These are phyloP conservation scores for Orthosia gothica DNA, from an alignment of 2,888 invertebrate genomes.

Conservation along the genomic window DNA sequence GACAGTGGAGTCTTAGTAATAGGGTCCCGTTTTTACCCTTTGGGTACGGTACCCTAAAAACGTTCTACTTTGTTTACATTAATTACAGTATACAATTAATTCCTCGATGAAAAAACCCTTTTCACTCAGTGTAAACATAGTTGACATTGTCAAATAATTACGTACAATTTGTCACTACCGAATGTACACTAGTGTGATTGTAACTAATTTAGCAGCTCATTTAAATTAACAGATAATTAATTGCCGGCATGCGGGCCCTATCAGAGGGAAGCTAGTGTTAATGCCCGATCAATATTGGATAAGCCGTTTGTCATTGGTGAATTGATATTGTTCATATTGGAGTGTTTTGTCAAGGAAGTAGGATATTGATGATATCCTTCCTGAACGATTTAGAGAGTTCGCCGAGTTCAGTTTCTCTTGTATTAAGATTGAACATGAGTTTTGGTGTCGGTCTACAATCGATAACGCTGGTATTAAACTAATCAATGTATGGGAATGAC, in stretches of 20 bases:
- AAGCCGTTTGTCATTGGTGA: conserved; percentile 36
- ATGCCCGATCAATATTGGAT: conserved; percentile 43
- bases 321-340: conserved; percentile 35
- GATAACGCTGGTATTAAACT: too few relatives aligned
- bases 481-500: too few relatives aligned
- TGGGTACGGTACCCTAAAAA: too few relatives aligned
- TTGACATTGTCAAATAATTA: neutral
- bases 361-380: neutral
- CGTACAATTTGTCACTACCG: conserved; percentile 2
- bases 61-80: neutral
- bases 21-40: too few relatives aligned
- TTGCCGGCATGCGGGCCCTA: conserved; percentile 49
- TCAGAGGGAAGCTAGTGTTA: conserved; percentile 42
- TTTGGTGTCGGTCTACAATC: too few relatives aligned
- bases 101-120: neutral
- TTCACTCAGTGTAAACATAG: neutral
- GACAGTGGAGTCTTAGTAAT: too few relatives aligned
- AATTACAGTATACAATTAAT: neutral
- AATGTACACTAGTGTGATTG: conserved; percentile 20
- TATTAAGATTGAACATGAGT: too few relatives aligned
- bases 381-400: neutral
- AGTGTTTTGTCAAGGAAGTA: neutral
- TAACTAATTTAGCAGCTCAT: conserved; percentile 53
- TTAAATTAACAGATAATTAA: conserved; percentile 56
- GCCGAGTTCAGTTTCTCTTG: too few relatives aligned